These are phyloP conservation scores for Mesoligia furuncula DNA, from an alignment of 2,888 invertebrate species.

Conservation along the genomic window DNA sequence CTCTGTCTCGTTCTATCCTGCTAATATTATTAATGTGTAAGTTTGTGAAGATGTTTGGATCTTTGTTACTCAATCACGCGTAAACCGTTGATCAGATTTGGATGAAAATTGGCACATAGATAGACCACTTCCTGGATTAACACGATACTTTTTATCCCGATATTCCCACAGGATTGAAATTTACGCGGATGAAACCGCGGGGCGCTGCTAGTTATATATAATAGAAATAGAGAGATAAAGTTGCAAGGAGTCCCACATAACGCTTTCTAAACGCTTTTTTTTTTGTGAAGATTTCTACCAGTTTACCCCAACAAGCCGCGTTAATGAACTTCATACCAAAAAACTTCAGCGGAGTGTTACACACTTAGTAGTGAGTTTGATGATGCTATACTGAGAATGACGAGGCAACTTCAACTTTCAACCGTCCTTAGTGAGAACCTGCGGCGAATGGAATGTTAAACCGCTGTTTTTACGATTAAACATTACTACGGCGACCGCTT, in stretches of 20 bases:
- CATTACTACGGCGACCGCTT: constrained; percentile 22
- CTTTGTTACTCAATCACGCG: too few species aligned
- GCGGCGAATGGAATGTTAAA: constrained; percentile 8
- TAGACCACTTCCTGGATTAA: too few species aligned
- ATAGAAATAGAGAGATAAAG: neutral
- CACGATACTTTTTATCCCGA: too few species aligned
- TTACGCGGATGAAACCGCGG: too few species aligned
- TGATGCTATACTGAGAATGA: neutral
- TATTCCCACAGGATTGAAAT: too few species aligned
- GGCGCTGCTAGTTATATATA: too few species aligned
- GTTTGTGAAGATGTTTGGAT: too few species aligned
- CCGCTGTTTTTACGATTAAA: constrained; percentile 25
- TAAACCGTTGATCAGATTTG: too few species aligned
- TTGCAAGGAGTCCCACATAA: neutral
- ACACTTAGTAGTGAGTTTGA: neutral
- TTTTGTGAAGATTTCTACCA: neutral
- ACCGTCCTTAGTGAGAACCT: neutral
- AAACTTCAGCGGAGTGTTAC: neutral
- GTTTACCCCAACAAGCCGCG: neutral
- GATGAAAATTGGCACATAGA: too few species aligned
- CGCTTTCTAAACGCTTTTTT: neutral
- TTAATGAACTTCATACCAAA: neutral
- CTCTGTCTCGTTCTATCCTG: too few species aligned
- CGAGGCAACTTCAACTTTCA: neutral
- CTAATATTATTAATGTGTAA: too few species aligned